A percentile compares a stretch with the other conserved stretches of the same genome.
Evolutionary conservation across 1,140 invertebrate species (phyloP).

Genomic region (Drosophila quadrilineata): DNA sequence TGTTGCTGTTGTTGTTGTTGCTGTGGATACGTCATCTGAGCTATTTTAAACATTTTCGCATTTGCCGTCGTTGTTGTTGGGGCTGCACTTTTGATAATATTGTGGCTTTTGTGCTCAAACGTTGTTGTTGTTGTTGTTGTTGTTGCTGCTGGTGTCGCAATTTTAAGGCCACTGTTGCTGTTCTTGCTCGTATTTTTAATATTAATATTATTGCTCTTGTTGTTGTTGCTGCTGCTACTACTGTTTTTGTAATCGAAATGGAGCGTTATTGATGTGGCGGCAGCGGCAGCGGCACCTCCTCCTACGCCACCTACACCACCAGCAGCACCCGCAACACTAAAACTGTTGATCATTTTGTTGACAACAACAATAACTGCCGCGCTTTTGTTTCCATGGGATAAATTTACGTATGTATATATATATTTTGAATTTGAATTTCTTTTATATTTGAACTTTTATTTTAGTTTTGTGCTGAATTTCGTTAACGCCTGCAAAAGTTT

Average conservation of each 20-base stretch:
- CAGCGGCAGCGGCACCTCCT: constrained; percentile 43
- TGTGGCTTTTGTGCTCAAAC: constrained; percentile 42
- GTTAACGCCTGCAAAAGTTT: constrained; percentile 29
- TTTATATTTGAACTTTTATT: too few relatives aligned
- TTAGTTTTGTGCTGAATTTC: constrained; percentile 9
- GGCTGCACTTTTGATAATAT: constrained; percentile 31
- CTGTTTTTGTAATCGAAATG: constrained; percentile 60
- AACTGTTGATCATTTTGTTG: constrained; percentile 57
- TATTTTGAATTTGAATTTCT: too few relatives aligned
- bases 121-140: constrained; percentile 31
- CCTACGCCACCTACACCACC: constrained; percentile 11
- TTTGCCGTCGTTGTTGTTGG: constrained; percentile 31
- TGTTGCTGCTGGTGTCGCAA: neutral
- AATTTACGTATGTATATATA: too few relatives aligned
- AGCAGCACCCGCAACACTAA: constrained; percentile 39
- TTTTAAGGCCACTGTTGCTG: constrained; percentile 30
- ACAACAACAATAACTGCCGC: neutral
- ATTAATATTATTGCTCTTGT: constrained; percentile 4
- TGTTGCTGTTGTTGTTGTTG: constrained; percentile 21
- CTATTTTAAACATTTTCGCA: constrained; percentile 43
- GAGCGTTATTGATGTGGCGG: constrained; percentile 50
- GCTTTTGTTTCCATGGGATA: constrained; percentile 21
- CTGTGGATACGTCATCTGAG: constrained; percentile 27
- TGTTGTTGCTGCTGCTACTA: constrained; percentile 3
- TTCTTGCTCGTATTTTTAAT: constrained; percentile 4